These are phyloP conservation scores for Glossophaga mutica DNA, from an alignment of 2,797 vertebrate genomes.

Conservation along the genomic window DNA sequence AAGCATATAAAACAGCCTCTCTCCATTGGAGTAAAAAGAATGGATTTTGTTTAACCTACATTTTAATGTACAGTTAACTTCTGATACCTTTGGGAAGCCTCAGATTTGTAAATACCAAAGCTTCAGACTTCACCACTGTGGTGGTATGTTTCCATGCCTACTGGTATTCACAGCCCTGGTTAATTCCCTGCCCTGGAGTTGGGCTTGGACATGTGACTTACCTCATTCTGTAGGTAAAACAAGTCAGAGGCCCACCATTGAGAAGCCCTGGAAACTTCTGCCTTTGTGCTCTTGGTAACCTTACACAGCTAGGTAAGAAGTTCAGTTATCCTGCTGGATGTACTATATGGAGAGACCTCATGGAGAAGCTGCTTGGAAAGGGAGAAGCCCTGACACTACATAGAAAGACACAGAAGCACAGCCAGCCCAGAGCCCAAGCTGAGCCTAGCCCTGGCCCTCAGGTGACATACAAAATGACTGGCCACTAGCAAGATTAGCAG, in stretches of 20 bases:
- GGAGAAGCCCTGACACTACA: neutral
- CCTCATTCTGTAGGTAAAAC: neutral
- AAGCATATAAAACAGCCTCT: constrained; percentile 5
- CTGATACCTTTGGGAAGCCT: constrained; percentile 3
- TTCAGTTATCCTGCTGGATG: neutral
- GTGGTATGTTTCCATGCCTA: neutral
- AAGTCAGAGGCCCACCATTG: neutral
- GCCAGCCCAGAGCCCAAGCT: neutral
- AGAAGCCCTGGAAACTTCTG: constrained; percentile 7
- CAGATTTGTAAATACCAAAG: constrained; percentile 23
- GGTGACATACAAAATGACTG: neutral
- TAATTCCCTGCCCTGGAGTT: neutral
- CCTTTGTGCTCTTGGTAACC: neutral
- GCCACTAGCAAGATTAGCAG: neutral
- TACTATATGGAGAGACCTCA: neutral
- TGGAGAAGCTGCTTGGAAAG: neutral
- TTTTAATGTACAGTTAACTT: constrained; percentile 14
- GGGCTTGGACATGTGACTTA: neutral
- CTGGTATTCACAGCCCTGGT: neutral
- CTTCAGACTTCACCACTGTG: neutral
- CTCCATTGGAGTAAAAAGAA: constrained; percentile 27
- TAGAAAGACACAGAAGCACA: neutral
- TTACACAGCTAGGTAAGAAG: neutral
- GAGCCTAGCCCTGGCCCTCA: neutral
- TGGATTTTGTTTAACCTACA: constrained; percentile 33